These are phyloP conservation scores for Ficedula albicollis DNA, from an alignment of 2,797 vertebrate species.

Conservation along the genomic window DNA sequence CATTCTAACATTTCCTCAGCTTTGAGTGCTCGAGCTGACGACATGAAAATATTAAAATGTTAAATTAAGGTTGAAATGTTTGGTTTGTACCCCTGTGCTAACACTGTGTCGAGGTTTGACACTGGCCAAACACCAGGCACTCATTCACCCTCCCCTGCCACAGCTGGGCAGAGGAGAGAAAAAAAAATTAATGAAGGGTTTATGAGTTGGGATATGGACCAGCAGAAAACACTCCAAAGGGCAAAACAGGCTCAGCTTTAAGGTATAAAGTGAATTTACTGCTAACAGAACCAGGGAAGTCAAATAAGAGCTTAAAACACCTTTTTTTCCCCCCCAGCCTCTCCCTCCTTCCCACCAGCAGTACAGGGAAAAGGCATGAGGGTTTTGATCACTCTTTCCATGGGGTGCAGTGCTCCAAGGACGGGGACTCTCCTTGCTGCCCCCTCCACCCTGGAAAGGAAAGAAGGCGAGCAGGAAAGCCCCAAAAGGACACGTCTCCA, in stretches of 20 bases:
- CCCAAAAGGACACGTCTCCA: background rate
- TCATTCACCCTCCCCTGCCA: background rate
- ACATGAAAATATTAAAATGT: background rate
- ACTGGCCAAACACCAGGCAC: background rate
- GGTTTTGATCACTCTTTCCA: background rate
- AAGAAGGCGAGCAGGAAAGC: background rate
- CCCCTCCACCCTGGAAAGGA: background rate
- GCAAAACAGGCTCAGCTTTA: background rate
- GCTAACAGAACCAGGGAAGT: background rate
- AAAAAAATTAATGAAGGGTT: background rate
- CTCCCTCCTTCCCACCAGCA: background rate
- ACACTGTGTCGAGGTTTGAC: rapidly evolving
- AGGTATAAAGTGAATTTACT: background rate
- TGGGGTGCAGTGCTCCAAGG: no score
- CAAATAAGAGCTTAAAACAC: background rate
- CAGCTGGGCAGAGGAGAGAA: background rate
- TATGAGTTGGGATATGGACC: background rate
- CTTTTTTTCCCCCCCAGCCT: rapidly evolving
- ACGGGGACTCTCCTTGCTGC: background rate
- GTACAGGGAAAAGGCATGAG: no score
- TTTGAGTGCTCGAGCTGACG: background rate
- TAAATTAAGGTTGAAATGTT: background rate
- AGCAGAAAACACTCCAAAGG: background rate
- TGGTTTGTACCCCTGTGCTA: background rate
- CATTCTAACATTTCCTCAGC: background rate